Evolutionary conservation across 2,797 vertebrate species (phyloP).

Genomic region (Gymnoscopelus microlampas): DNA sequence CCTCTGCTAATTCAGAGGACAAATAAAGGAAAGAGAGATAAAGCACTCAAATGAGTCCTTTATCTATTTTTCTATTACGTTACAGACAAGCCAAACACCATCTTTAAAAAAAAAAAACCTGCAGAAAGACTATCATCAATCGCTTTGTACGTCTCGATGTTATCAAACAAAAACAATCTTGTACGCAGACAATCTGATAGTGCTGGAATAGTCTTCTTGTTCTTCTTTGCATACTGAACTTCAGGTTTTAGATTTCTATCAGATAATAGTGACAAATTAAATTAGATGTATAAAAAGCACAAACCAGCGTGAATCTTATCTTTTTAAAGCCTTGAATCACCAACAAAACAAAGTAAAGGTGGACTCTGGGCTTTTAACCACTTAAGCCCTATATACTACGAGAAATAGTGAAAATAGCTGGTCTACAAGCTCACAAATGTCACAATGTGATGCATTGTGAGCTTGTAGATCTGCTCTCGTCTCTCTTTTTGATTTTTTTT

Average conservation of each 20-base stretch:
- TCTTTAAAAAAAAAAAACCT: constrained; percentile 28
- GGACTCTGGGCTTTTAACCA: constrained; percentile 37
- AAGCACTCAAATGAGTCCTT: constrained; percentile 33
- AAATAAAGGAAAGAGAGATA: constrained; percentile 14
- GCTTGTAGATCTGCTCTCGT: no score
- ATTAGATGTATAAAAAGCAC: constrained; percentile 65
- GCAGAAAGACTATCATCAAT: constrained; percentile 50
- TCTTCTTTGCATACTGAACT: constrained; percentile 51
- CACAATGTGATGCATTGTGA: no score
- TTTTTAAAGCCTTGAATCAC: constrained; percentile 62
- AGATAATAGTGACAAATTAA: constrained; percentile 31
- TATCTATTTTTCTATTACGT: constrained; percentile 33
- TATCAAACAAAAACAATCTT: constrained; percentile 69
- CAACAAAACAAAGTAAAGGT: constrained; percentile 37
- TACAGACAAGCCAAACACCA: constrained; percentile 36
- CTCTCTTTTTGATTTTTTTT: no score
- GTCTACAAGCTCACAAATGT: no score
- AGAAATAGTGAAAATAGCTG: no score
- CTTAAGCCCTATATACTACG: no score
- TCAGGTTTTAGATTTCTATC: constrained; percentile 71
- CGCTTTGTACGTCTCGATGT: constrained; percentile 61
- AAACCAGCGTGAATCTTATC: constrained; percentile 63
- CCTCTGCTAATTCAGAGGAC: not conserved
- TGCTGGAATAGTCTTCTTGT: constrained; percentile 63
- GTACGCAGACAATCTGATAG: constrained; percentile 75